These are phyloP conservation scores for Rallus crepitans DNA, from an alignment of 2,797 vertebrate species.

Conservation along the genomic window DNA sequence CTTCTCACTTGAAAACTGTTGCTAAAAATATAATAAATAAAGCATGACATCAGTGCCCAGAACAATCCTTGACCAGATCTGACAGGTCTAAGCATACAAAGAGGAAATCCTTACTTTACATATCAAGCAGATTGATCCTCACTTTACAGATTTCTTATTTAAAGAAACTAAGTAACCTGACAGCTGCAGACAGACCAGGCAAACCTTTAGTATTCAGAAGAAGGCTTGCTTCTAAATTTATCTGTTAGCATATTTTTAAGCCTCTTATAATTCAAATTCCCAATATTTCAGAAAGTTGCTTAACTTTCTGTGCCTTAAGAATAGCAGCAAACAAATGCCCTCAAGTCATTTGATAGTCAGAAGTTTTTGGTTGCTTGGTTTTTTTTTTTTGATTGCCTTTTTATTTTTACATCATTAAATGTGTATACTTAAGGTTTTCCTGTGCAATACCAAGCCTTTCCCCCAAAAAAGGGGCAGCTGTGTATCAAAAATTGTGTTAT, in stretches of 20 bases:
- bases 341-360: background rate
- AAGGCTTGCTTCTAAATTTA: background rate
- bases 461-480: background rate
- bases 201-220: background rate
- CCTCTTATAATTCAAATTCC: background rate
- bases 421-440: background rate
- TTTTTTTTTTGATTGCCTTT: background rate
- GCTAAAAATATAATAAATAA: background rate
- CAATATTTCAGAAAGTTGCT: background rate
- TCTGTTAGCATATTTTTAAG: background rate
- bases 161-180: background rate
- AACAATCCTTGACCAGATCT: background rate
- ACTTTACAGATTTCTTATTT: background rate
- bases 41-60: background rate
- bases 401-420: background rate
- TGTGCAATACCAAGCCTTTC: background rate
- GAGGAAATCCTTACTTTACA: background rate
- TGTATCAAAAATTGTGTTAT: background rate
- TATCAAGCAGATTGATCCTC: background rate
- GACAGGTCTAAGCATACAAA: background rate
- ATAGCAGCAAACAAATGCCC: background rate
- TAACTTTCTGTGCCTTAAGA: background rate
- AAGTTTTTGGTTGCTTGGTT: background rate
- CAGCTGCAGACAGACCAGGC: background rate
- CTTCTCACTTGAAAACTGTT: background rate